Base-by-base conservation (phyloP, 2,113 vertebrate species). In the Eleginops maclovinus region DNA sequence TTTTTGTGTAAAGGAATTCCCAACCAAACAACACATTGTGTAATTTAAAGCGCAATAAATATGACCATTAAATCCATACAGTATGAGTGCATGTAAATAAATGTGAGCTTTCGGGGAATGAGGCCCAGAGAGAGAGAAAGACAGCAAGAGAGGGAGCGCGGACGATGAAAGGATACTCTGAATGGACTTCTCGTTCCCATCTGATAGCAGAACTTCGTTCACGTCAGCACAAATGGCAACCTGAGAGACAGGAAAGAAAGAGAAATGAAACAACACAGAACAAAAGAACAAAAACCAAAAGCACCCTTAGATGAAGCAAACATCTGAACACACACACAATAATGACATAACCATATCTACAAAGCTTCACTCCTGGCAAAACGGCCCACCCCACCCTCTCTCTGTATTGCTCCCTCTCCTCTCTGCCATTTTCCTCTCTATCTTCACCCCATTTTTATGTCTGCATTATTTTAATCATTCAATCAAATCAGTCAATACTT, bases 401-500 rank as follows among this genome's bases (percentile, higher is more conserved):
- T 78, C 73, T 83, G 93, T 94, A 91, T 94, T 95, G 93, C 96
- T 95, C 95, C 95, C 95, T 95, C 95, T 95, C 95, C 95, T 94
- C 70, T 89, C 95, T 96, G 87, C 81, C 81, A 88, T 86, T 88
- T 90, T 82, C 69, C 87, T 88, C 86, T 88, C 91, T 96, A 96
- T 95, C 96, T 96, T 96, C 95, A 88, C 96, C 94, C 95, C 96
- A 98, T 99, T 93, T 92, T 99, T 98, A 99, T 97, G 97, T 99
- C 97, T 99, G 98, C 98, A 99, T 99, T 99, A 99, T 99, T 99
- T 99, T 99, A 99, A 99, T 99, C 98, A 99, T 99, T 99, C 97
- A 99, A 99, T 99, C 98, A 99, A 99, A 99, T 99, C 98, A 99
- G 98, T 99, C 98, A 99, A 99, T 99, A 99, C 98, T 99, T 99